A percentile compares a stretch with the other conserved stretches of the same genome.
Evolutionary conservation across 2,888 invertebrate species (phyloP).

Genomic region (Pyrrhia umbra): DNA sequence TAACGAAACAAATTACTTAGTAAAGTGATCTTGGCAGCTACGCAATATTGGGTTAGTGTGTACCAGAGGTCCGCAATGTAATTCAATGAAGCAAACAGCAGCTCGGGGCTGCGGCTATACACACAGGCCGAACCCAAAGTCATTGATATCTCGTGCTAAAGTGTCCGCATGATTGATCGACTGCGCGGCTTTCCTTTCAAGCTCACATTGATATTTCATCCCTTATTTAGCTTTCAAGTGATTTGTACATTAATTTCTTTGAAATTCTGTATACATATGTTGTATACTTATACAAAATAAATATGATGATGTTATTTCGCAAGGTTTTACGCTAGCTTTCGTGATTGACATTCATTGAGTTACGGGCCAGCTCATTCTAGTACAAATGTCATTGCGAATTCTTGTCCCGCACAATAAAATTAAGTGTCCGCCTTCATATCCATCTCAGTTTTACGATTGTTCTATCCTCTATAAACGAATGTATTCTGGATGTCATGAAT

Average conservation of each 20-base stretch:
- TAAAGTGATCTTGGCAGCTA: conserved; percentile 58
- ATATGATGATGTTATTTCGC: conserved; percentile 25
- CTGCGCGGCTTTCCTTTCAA: conserved; percentile 67
- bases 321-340: conserved; percentile 28
- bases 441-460: conserved; percentile 52
- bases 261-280: conserved; percentile 18
- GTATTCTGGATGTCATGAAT: conserved; percentile 42
- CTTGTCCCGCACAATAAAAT: conserved; percentile 54
- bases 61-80: conserved; percentile 59
- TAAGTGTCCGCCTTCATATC: conserved; percentile 45
- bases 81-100: conserved; percentile 68
- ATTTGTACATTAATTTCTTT: conserved; percentile 58
- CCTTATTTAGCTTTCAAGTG: conserved; percentile 70
- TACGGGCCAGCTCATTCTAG: conserved; percentile 30
- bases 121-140: conserved; percentile 57
- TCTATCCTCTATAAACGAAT: conserved; percentile 45
- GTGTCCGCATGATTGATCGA: conserved; percentile 81
- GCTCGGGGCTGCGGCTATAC: conserved; percentile 43
- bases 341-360: conserved; percentile 44
- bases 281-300: conserved; percentile 15
- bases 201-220: conserved; percentile 63
- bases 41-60: conserved; percentile 59
- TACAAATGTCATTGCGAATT: conserved; percentile 47
- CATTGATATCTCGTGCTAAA: conserved; percentile 72
- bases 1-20: conserved; percentile 64